Base-by-base conservation (phyloP, 2,888 invertebrate species). In the Vandiemenella viatica region DNA sequence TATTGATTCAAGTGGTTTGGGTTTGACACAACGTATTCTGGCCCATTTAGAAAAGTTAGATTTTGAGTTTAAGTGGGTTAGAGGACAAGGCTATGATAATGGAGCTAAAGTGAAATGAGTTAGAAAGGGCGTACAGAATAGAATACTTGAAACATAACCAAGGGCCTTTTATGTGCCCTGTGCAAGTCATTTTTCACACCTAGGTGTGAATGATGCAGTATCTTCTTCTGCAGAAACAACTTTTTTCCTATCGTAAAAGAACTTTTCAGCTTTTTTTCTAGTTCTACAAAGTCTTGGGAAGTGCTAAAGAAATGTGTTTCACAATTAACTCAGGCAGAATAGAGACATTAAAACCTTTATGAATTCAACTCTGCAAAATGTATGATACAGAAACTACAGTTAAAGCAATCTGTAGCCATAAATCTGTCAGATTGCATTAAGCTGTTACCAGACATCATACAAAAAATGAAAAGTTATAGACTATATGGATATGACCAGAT, bases 371-470 rank as follows among this genome's bases (percentile, higher is more conserved):
- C 10, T 23, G 26, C 10, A 10, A 6, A 23, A 23, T 23, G 7
- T 23, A 23, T 23, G 26, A 23, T 23, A 10, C 26, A n/a, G n/a
- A n/a, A n/a, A n/a, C n/a, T 23, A 23, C 6, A 23, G 10, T 32
- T 32, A 4, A 2, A 2, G 10, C n/a, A n/a, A 40, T n/a, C 40
- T 4, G 16, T n/a, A n/a, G n/a, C n/a, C n/a, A n/a, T 40, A 40
- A 40, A 40, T 40, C 2, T 40, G 40, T 4, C 40, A 40, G 40
- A 40, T 17, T 40, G 40, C n/a, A 6, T 20, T 7, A 18, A 8
- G 17, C 8, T 43, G 43, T 42, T 42, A 42, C 18, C 42, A 42
- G 42, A 42, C 15, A 42, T 42, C 42, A 42, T 42, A 42, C 42
- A 42, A 42, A n/a, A n/a, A n/a, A n/a, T n/a, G n/a, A n/a, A n/a